Evolutionary conservation across 1,140 invertebrate species (phyloP), one percentile per base, ranked within the genome.

Genomic region (Drosophila willistoni): DNA sequence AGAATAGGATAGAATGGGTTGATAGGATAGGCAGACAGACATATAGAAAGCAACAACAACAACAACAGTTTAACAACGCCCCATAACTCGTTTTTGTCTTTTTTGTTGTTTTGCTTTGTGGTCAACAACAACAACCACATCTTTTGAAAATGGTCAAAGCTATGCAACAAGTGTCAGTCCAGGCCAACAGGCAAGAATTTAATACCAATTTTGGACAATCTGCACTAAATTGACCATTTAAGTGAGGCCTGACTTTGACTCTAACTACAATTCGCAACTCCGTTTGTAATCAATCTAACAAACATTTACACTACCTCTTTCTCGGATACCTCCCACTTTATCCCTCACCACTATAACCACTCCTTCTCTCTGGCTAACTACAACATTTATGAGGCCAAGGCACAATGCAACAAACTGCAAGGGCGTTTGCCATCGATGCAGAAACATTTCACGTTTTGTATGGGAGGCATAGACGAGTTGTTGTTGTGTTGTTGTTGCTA

Each of bases 151-250:
- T 86, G 83, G 82, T 73, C 82, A 86, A 59, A 86, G 72, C 72
- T 87, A 87, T 86, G 82, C 68, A 73, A 51, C 71, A 57, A 68
- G 73, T 61, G 44, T 60, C 67, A 64, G 60, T 22, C 54, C 39
- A 44, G 47, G 47, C 71, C 60, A 62, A 62, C 66, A 59, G 25
- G 25, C 64, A 72, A 80, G 75, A 87, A 87, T 86, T 76, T 73
- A 67, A 29, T 47, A 79, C 82, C 82, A 79, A 87, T 86, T 86
- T 86, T 71, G 82, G 83, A 76, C 78, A 86, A 83, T 79, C 83
- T 86, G 82, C 82, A 86, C 82, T 87, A 86, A 86, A 86, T 86
- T 86, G 82, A 70, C 82, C 82, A 86, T 86, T 86, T 86, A 87
- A 79, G 82, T 79, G 81, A 77, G 67, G 9, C 66, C 77, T 73